Evolutionary conservation across 1,140 invertebrate species (phyloP), one percentile per base, ranked within the genome.

Genomic region (Euwallacea fornicatus): DNA sequence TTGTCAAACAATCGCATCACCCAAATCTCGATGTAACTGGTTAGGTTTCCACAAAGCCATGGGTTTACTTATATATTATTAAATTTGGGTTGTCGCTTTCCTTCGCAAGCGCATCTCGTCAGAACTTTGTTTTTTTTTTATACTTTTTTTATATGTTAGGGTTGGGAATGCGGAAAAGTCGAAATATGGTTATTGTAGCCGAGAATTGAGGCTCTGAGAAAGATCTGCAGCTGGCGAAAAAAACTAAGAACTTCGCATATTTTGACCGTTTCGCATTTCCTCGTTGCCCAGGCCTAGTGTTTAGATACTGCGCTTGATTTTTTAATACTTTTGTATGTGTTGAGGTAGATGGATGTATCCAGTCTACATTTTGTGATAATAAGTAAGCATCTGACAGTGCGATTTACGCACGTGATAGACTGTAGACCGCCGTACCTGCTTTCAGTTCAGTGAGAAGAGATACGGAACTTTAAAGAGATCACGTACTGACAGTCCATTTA

Each of bases 241-340:
- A 33, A 33, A 33, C 21, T 33, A 33, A 33, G 21, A 33, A 33
- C 21, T 33, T 33, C 21, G 21, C 21, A 33, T 33, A 33, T 33
- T 33, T 33, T 33, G 21, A 33, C 21, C 21, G 44, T 47, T 63
- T 66, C 33, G 16, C 16, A 43, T 7, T 41, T 60, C 55, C 15
- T 56, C 16, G n/a, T 56, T 56, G 63, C 33, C 69, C 15, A 42
- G 63, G 69, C 69, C 69, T 71, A 71, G 69, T 65, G 46, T 75
- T 56, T 68, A 74, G 69, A 68, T 67, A 67, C 73, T 62, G 71
- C 66, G 71, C 73, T 77, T 75, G 67, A 74, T 73, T 77, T 77
- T 69, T 76, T 76, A 75, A 77, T 77, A 77, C 76, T 78, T 77
- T 78, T 78, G 77, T 78, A 78, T 77, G 72, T 76, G 74, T 77